Conservation (phyloP, 1,140 invertebrate genomes). For the Calycopis cecrops region DNA sequence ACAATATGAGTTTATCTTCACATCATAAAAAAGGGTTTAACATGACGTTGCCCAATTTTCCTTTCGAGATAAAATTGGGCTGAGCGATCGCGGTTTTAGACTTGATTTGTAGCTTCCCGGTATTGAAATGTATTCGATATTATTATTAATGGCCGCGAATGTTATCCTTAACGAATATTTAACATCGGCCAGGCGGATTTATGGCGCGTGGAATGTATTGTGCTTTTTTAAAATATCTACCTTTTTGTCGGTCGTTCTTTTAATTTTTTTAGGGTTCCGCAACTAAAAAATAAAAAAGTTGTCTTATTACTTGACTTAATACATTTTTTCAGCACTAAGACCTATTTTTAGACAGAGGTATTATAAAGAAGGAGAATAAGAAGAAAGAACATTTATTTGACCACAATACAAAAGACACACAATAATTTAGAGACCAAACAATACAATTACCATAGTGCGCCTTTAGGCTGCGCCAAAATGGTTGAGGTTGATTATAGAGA, state of each 20-base stretch:
- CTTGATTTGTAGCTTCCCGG: constrained; percentile 7
- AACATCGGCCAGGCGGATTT: constrained; percentile 38
- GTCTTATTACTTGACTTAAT: no score
- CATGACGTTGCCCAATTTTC: constrained; percentile 8
- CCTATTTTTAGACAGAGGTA: no score
- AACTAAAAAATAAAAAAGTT: not conserved
- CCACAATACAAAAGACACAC: no score
- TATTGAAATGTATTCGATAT: constrained; percentile 37
- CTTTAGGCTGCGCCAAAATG: no score
- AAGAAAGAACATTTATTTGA: no score
- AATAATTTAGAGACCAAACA: no score
- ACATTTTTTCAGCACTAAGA: no score
- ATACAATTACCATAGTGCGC: no score
- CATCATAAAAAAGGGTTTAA: constrained; percentile 12
- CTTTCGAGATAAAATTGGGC: constrained; percentile 6
- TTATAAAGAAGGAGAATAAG: no score
- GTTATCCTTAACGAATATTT: constrained; percentile 49
- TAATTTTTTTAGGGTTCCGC: not conserved
- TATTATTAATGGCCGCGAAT: constrained; percentile 42
- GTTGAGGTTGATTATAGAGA: no score
- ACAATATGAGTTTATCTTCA: constrained; percentile 7
- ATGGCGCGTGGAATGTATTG: constrained; percentile 34
- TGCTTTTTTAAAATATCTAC: constrained; percentile 26
- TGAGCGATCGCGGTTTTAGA: constrained; percentile 7
- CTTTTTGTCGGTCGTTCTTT: constrained; percentile 9